Conservation (phyloP, 2,888 invertebrate species). For the Pharmacophagus antenor region DNA sequence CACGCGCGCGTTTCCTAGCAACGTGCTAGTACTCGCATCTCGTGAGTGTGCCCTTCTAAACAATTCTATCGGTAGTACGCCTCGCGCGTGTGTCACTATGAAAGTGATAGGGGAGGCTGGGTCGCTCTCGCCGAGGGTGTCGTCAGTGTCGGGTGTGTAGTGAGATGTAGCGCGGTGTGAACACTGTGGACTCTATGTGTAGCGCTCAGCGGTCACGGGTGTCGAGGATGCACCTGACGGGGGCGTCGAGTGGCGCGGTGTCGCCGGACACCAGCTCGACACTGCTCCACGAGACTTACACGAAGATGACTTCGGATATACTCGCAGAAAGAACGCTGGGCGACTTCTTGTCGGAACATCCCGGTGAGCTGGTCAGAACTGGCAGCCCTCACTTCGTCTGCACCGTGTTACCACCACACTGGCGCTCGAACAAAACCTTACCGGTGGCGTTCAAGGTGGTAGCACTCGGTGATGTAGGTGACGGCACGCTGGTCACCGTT, state of each 20-base stretch:
- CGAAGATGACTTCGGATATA: slow-evolving; percentile 94
- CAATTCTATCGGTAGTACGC: slow-evolving; percentile 18
- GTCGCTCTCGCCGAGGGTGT: slow-evolving; percentile 49
- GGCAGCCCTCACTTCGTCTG: slow-evolving; percentile 97
- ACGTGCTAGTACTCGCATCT: slow-evolving; percentile 49
- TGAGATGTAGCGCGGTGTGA: slow-evolving; percentile 59
- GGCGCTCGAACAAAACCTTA: slow-evolving; percentile 98
- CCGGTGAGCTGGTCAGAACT: slow-evolving; percentile 95
- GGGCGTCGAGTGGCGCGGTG: slow-evolving; percentile 79
- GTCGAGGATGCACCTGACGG: slow-evolving; percentile 79
- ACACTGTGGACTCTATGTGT: slow-evolving; percentile 67
- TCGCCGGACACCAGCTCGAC: slow-evolving; percentile 87
- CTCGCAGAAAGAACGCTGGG: slow-evolving; percentile 92
- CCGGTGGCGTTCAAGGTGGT: slow-evolving; percentile 98
- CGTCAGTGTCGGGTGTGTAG: slow-evolving; percentile 50
- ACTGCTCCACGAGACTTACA: slow-evolving; percentile 89
- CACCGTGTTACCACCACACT: slow-evolving; percentile 96
- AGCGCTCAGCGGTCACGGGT: slow-evolving; percentile 76
- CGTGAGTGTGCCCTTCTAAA: slow-evolving; percentile 35
- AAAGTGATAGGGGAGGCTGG: slow-evolving; percentile 48
- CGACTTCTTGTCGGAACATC: slow-evolving; percentile 93
- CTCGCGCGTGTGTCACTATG: slow-evolving; percentile 43
- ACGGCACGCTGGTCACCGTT: slow-evolving; percentile 97
- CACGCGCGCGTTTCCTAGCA: slow-evolving; percentile 77
- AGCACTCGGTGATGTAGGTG: slow-evolving; percentile 95